phyloP scores from a whole-genome alignment of 2,888 invertebrate genomes.

The Drosophila monieri region DNA sequence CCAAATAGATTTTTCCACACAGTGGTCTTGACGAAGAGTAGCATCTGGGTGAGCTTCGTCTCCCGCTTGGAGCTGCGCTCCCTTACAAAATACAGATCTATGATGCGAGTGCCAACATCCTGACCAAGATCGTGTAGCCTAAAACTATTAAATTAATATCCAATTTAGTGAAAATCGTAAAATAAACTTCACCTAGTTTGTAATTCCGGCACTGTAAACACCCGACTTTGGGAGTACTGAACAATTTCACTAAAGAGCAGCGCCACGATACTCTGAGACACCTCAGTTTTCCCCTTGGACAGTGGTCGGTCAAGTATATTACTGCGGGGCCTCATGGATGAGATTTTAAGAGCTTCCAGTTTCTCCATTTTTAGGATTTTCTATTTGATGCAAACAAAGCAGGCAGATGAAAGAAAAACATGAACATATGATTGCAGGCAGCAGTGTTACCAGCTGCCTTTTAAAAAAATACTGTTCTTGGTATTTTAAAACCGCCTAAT shows the following conservation, averaged over 20 bases:
- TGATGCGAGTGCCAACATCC: conserved; percentile 96
- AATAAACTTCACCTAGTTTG: conserved; percentile 91
- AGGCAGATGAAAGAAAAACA: conserved; percentile 5
- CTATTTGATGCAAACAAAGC: conserved; percentile 1
- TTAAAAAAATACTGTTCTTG: neutral
- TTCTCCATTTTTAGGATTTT: conserved; percentile 77
- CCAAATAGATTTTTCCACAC: conserved; percentile 99
- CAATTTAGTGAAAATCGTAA: neutral
- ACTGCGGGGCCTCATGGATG: conserved; percentile 82
- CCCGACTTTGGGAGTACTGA: conserved; percentile 98
- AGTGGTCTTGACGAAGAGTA: conserved; percentile 97
- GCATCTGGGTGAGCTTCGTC: conserved; percentile 96
- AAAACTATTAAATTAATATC: conserved; percentile 41
- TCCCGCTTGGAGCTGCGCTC: conserved; percentile 97
- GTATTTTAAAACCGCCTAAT: neutral
- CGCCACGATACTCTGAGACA: conserved; percentile 96
- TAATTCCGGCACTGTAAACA: conserved; percentile 96
- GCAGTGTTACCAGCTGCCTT: neutral
- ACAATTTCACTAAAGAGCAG: conserved; percentile 98
- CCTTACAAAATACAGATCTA: conserved; percentile 96
- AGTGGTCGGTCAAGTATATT: conserved; percentile 94
- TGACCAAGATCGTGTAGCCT: conserved; percentile 97
- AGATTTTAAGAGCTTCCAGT: conserved; percentile 82
- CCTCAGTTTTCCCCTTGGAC: conserved; percentile 96
- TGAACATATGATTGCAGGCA: conserved; percentile 1